These are phyloP conservation scores for Podiceps cristatus DNA, from an alignment of 2,113 vertebrate genomes.

Conservation along the genomic window DNA sequence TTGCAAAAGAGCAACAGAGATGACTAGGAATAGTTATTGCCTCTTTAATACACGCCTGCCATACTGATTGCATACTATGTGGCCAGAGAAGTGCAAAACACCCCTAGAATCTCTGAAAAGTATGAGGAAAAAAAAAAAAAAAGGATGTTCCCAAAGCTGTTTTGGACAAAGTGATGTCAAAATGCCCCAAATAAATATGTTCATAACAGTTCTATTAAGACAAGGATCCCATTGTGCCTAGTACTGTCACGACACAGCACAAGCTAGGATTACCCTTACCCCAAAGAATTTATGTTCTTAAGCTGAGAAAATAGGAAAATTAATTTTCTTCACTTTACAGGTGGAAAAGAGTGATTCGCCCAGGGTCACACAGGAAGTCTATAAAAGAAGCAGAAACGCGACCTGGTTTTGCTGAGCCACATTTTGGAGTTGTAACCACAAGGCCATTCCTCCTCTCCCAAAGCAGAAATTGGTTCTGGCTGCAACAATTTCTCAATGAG, in stretches of 20 bases:
- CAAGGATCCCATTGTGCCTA: background rate
- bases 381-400: background rate
- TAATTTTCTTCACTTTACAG: background rate
- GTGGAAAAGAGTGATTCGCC: background rate
- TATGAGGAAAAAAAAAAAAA: background rate
- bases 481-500: background rate
- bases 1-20: background rate
- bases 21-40: background rate
- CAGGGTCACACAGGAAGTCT: background rate
- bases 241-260: background rate
- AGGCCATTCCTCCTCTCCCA: background rate
- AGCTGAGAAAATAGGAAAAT: background rate
- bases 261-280: background rate
- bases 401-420: background rate
- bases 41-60: background rate
- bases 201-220: background rate
- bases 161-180: background rate
- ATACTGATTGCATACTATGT: background rate
- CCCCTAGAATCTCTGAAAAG: background rate
- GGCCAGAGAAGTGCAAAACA: background rate
- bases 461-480: constrained; percentile 18
- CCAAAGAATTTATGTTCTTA: background rate
- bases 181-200: background rate
- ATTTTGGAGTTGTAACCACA: background rate
- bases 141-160: background rate